phyloP scores from a whole-genome alignment of 2,113 vertebrate species.

The Dromaius novaehollandiae region DNA sequence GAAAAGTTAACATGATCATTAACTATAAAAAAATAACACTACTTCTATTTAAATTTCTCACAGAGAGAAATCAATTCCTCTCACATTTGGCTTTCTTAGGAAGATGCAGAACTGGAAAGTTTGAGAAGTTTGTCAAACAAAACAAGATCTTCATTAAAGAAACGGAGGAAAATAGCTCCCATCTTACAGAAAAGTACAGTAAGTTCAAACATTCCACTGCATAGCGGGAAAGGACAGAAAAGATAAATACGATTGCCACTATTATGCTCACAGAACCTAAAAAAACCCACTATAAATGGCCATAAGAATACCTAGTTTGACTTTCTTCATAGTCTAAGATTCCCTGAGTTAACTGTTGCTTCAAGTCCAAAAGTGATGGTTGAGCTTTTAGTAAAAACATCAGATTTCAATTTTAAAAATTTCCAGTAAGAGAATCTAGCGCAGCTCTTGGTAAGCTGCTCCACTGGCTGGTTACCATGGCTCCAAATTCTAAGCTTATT shows the following conservation, averaged over 20 bases:
- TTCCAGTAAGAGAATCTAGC: not conserved
- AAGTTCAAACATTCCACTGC: not conserved
- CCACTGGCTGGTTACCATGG: not conserved
- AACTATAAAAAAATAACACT: not conserved
- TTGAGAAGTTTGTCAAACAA: not conserved
- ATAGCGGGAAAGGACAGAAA: not conserved
- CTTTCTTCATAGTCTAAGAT: not conserved
- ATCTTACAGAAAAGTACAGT: not conserved
- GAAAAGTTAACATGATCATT: not conserved
- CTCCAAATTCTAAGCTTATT: not conserved
- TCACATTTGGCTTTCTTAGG: not conserved
- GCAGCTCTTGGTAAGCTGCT: not conserved
- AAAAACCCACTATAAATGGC: not conserved
- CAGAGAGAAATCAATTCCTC: not conserved
- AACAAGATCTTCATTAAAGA: not conserved
- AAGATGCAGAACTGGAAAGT: not conserved
- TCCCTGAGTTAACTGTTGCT: not conserved
- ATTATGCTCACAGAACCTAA: not conserved
- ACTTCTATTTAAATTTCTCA: not conserved
- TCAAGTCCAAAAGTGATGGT: not conserved
- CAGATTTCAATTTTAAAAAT: not conserved
- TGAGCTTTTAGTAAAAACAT: not conserved
- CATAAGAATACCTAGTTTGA: not conserved
- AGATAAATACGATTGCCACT: not conserved
- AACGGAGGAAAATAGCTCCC: not conserved